Conservation (phyloP, 2,797 vertebrate species). For the Pseudochirops corinnae region DNA sequence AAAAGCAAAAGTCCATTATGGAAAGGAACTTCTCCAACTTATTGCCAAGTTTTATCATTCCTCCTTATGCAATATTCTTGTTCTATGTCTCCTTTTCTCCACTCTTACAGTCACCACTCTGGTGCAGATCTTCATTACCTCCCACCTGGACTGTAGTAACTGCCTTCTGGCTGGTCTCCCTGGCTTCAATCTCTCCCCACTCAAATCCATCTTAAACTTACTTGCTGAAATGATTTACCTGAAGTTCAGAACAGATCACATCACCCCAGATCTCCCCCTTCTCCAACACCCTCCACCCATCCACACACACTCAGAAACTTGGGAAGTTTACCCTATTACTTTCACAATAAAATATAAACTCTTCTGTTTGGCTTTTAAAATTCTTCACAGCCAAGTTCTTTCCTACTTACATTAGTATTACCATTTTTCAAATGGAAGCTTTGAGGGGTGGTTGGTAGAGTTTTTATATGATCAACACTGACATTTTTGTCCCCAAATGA, state of each 20-base stretch:
- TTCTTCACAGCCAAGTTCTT: neutral
- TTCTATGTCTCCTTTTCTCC: neutral
- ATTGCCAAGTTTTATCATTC: neutral
- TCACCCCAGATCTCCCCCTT: neutral
- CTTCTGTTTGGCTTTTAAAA: neutral
- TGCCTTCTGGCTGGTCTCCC: neutral
- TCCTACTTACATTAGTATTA: neutral
- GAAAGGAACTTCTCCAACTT: neutral
- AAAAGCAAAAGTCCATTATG: neutral
- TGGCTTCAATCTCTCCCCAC: neutral
- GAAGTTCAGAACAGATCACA: neutral
- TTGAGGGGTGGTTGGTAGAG: neutral
- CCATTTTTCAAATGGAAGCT: neutral
- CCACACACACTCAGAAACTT: neutral
- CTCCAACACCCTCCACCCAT: too few relatives aligned
- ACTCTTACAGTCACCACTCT: neutral
- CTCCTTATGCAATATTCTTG: neutral
- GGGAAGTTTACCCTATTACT: neutral
- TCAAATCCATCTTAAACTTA: neutral
- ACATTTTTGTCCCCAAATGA: neutral
- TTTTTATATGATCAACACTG: neutral
- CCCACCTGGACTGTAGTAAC: neutral
- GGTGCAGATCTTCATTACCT: neutral
- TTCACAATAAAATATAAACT: neutral
- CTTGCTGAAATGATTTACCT: neutral